Base-by-base conservation (phyloP, 1,140 invertebrate genomes). In the Andricus grossulariae region DNA sequence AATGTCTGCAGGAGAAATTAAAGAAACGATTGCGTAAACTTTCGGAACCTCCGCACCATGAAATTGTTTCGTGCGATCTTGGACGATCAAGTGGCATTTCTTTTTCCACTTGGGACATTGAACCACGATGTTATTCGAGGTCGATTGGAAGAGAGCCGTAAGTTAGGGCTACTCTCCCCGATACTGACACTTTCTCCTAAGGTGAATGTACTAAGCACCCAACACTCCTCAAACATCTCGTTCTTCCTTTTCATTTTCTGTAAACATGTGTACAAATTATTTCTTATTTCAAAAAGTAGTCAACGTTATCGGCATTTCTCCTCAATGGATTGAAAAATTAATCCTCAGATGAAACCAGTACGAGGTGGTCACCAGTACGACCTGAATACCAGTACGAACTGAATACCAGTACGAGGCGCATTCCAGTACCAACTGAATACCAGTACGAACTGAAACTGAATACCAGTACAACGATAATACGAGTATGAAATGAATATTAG, bases 81-180 rank as follows among this genome's bases (percentile, higher is more conserved):
- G 57, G 4, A 3, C 45, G 50, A 21, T 57, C 57, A 78, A 73
- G 78, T 72, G 73, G 51, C 55, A 70, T 78, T 71, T 55, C 70
- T 45, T 57, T n/a, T 19, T 16, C 2, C 51, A 45, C 15, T 49
- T 50, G 71, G 85, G 84, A 87, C 85, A 84, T 86, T 87, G 85
- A 87, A 87, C 86, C 78, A 78, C 74, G 75, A 57, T 52, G 77
- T 50, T 73, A 83, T 88, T 88, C 85, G 86, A 88, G 87, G 87
- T 88, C 86, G 84, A 81, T 78, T 79, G 72, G 81, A 83, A 81
- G 81, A 82, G 80, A 85, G 85, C 78, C 77, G 81, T 78, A 77
- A 83, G 79, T 82, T 88, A 86, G 84, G 86, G 85, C 77, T 86
- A 86, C 83, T 86, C 84, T 87, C 87, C 84, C 78, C 78, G 79